Percentiles rank a stretch among this genome's conserved stretches.
Conservation (phyloP, 2,113 vertebrate species). For the Notothenia rossii region DNA sequence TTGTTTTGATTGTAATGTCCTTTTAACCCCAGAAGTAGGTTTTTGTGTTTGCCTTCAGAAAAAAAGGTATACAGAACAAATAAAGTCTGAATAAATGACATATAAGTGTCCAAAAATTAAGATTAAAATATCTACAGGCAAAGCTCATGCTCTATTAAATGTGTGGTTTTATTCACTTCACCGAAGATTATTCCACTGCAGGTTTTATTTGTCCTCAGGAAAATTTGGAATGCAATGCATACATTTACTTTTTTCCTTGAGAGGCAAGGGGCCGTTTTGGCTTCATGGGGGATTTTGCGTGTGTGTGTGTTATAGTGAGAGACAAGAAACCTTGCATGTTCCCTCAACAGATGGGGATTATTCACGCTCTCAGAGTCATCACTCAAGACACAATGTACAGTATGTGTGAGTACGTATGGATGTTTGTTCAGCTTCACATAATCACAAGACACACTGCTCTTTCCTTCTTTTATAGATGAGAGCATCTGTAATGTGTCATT, state of each 20-base stretch:
- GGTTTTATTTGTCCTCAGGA: slow-evolving; percentile 24
- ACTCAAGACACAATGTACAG: slow-evolving; percentile 43
- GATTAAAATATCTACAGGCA: not conserved
- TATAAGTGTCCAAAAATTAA: not conserved
- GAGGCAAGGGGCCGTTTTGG: slow-evolving; percentile 24
- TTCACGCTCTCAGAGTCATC: slow-evolving; percentile 54
- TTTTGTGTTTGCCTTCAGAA: not conserved
- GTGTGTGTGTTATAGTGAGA: slow-evolving; percentile 19
- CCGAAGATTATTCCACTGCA: not conserved
- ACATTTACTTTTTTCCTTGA: slow-evolving; percentile 31
- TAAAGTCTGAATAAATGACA: not conserved
- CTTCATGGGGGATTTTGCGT: slow-evolving; percentile 22
- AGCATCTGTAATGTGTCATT: not conserved
- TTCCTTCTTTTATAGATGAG: not conserved
- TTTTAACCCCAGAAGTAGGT: not conserved
- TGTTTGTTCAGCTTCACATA: slow-evolving; percentile 1
- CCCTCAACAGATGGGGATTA: slow-evolving; percentile 75
- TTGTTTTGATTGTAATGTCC: not conserved
- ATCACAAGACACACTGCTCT: not conserved
- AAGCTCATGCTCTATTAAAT: not conserved
- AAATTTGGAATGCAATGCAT: slow-evolving; percentile 20
- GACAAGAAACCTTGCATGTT: slow-evolving; percentile 50
- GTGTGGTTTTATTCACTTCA: not conserved
- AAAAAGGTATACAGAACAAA: not conserved
- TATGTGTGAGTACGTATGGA: slow-evolving; percentile 22